These are phyloP conservation scores for Naja naja DNA, from an alignment of 2,113 vertebrate genomes.

Conservation along the genomic window DNA sequence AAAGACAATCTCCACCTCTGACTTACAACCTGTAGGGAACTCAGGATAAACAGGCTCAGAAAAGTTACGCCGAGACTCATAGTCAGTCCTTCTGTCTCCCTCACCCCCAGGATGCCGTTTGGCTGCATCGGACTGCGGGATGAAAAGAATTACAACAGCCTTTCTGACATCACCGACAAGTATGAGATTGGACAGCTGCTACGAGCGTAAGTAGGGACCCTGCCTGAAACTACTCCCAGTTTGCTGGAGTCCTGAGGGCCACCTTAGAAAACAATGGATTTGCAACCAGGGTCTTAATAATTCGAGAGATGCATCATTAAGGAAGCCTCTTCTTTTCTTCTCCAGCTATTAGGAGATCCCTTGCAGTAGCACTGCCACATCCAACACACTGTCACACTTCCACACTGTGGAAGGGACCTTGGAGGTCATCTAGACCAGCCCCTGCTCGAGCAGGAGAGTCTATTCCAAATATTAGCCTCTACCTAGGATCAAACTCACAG, in stretches of 20 bases:
- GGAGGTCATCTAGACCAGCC: too few species aligned
- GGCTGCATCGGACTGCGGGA: slow-evolving; percentile 81
- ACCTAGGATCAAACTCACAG: too few species aligned
- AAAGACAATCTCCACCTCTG: neutral
- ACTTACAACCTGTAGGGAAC: neutral
- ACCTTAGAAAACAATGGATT: neutral
- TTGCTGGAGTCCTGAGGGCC: neutral
- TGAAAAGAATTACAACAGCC: slow-evolving; percentile 75
- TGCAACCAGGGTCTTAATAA: neutral
- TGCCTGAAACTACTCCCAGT: too few species aligned
- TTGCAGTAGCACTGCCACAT: neutral
- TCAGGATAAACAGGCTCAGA: neutral
- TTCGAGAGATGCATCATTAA: neutral
- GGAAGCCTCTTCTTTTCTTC: neutral
- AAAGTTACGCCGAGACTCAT: neutral
- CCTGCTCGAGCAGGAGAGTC: too few species aligned
- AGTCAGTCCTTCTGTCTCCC: neutral
- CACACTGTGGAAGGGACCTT: too few species aligned
- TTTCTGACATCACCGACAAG: slow-evolving; percentile 81
- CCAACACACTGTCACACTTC: neutral
- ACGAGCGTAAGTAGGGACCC: slow-evolving; percentile 74
- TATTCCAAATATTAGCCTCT: too few species aligned
- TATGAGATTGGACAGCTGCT: slow-evolving; percentile 84
- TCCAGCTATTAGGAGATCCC: neutral
- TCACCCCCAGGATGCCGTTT: slow-evolving; percentile 11